A percentile compares a stretch with the other conserved stretches of the same genome.
Evolutionary conservation across 1,140 invertebrate genomes (phyloP).

Genomic region (Portunus trituberculatus): DNA sequence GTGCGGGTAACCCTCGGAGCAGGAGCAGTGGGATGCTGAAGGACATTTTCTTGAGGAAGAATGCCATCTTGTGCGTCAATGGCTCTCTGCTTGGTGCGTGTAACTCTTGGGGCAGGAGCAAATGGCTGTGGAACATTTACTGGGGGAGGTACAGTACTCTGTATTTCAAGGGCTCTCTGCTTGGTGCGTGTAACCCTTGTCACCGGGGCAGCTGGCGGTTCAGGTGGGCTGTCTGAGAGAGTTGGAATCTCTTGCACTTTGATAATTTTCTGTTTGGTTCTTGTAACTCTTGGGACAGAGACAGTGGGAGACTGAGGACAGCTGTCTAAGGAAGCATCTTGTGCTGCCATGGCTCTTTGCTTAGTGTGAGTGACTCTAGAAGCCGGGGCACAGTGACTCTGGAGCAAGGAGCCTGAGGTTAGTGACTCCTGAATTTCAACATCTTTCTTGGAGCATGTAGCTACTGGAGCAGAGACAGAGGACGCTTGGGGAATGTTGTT

Average conservation of each 20-base stretch:
- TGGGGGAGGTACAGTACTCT: not conserved
- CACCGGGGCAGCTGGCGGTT: not conserved
- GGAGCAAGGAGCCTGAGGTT: too few relatives aligned
- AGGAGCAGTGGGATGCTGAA: not conserved
- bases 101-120: not conserved
- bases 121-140: not conserved
- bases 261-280: not conserved
- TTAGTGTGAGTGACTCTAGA: not conserved
- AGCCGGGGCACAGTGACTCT: not conserved
- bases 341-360: not conserved
- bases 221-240: not conserved
- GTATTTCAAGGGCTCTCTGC: not conserved
- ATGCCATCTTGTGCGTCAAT: not conserved
- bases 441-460: not conserved
- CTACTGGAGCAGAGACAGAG: not conserved
- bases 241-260: not conserved
- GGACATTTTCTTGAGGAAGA: not conserved
- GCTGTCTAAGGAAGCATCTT: not conserved
- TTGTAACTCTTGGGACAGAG: not conserved
- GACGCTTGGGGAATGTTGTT: not conserved
- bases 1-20: not conserved
- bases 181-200: not conserved
- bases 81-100: constrained; percentile 6
- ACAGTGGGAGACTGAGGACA: not conserved
- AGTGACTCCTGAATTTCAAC: not conserved